Evolutionary conservation across 2,113 vertebrate species (phyloP), one percentile per base, ranked within the genome.

Genomic region (Oxyruncus cristatus): DNA sequence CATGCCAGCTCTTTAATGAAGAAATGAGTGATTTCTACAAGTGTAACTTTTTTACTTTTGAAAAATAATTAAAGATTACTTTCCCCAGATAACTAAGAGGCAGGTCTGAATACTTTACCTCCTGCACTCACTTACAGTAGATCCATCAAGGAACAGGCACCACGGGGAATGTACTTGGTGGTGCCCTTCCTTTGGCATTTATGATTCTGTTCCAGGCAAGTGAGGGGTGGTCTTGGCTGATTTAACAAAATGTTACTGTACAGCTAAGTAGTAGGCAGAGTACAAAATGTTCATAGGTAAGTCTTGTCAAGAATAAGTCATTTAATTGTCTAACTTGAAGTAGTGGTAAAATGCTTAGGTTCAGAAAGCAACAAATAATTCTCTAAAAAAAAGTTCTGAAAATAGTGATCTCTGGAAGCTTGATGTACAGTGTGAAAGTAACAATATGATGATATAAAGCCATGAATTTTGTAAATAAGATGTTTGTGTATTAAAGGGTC

Each of bases 141-240:
- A 22, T 26, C 35, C 2, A 2, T 8, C 13, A 3, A 14, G 73
- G 19, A 74, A 46, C 9, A 52, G 86, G 35, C 39, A 50, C 27
- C 0, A 8, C 5, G 5, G 18, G 44, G 18, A 14, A 20, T 2
- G 9, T 9, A 47, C 2, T 2, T 19, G 47, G 47, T 44, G n/a
- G 9, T 82, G 62, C 39, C 15, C 8, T 35, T 21, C 73, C 27
- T 41, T 17, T 41, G 49, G 4, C 24, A 33, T 22, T n/a, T 33
- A n/a, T 30, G 24, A 18, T 37, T 24, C 62, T 88, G 14, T 62
- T 86, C 56, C 58, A 59, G 15, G 50, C 1, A 2, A 37, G 17
- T 0, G 0, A 30, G 5, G 5, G 14, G 6, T 8, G 32, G 11
- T 28, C 61, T 56, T 33, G 46, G 46, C 63, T 35, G 37, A 18